Evolutionary conservation across 2,797 vertebrate genomes (phyloP).

Genomic region (Mionectes olivaceus): DNA sequence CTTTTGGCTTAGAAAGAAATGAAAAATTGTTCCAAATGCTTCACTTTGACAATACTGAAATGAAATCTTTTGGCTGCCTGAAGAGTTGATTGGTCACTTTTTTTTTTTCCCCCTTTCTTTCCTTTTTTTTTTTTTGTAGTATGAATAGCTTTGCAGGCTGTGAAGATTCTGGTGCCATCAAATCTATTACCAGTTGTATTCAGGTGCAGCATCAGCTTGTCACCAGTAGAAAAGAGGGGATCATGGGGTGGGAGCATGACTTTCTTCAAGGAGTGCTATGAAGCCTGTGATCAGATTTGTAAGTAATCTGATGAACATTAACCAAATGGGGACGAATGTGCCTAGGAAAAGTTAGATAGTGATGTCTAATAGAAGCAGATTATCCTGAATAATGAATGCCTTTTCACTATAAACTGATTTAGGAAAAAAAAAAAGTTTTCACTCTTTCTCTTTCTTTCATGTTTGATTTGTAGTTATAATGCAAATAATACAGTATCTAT

Average conservation of each 20-base stretch:
- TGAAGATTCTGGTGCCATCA: neutral
- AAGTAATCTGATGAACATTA: neutral
- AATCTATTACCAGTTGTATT: neutral
- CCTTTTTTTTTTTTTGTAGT: fast-evolving
- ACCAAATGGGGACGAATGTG: neutral
- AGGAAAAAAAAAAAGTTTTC: neutral
- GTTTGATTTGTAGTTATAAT: constrained; percentile 12
- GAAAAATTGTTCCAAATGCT: neutral
- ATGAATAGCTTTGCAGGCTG: neutral
- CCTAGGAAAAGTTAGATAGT: neutral
- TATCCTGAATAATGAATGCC: neutral
- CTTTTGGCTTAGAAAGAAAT: neutral
- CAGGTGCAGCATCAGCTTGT: neutral
- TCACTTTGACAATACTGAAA: constrained; percentile 11
- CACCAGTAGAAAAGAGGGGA: neutral
- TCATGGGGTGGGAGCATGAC: too few relatives aligned
- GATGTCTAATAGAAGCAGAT: neutral
- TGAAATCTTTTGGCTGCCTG: neutral
- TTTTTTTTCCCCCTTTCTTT: fast-evolving
- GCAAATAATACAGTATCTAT: neutral
- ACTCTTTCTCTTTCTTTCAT: neutral
- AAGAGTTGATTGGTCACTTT: neutral
- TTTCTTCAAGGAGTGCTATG: neutral
- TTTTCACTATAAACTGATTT: neutral
- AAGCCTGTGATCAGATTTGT: neutral